Evolutionary conservation across 2,888 invertebrate species (phyloP).

Genomic region (Himalopsyche anomala): DNA sequence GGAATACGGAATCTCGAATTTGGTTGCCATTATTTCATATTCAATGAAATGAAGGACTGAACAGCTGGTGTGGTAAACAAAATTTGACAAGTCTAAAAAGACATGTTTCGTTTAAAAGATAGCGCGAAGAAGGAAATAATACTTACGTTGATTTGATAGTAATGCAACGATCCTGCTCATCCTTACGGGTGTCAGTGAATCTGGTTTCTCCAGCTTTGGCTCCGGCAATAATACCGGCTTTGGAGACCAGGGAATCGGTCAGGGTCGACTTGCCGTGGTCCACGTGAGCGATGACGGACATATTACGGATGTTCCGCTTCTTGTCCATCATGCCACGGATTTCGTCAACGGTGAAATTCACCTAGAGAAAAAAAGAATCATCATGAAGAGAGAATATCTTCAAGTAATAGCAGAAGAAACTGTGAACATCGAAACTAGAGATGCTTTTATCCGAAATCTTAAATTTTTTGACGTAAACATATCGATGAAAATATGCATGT

Average conservation of each 20-base stretch:
- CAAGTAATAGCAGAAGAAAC: not conserved
- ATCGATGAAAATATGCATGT: constrained; percentile 37
- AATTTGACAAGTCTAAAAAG: not conserved
- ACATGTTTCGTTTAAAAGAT: not conserved
- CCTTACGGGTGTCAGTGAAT: constrained; percentile 99
- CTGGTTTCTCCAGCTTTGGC: constrained; percentile 99
- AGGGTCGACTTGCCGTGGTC: constrained; percentile 99
- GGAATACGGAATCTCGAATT: no score
- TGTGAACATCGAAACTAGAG: not conserved
- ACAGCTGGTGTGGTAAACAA: not conserved
- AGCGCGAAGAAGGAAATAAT: not conserved
- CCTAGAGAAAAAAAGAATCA: constrained; percentile 78
- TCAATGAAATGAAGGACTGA: not conserved
- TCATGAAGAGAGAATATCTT: constrained; percentile 28
- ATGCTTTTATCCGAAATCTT: not conserved
- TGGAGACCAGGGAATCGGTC: constrained; percentile 99
- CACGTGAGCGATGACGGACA: constrained; percentile 99
- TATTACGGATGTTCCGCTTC: constrained; percentile 99
- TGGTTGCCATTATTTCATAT: no score
- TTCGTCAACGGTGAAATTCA: constrained; percentile 99
- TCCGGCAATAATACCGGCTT: constrained; percentile 99
- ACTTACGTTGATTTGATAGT: constrained; percentile 99
- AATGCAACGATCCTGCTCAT: constrained; percentile 99
- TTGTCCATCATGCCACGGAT: constrained; percentile 99
- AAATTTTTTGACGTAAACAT: constrained; percentile 59